Percentiles rank a stretch among this genome's conserved stretches.
Conservation (phyloP, 2,113 vertebrate species). For the Pelmatolapia mariae region DNA sequence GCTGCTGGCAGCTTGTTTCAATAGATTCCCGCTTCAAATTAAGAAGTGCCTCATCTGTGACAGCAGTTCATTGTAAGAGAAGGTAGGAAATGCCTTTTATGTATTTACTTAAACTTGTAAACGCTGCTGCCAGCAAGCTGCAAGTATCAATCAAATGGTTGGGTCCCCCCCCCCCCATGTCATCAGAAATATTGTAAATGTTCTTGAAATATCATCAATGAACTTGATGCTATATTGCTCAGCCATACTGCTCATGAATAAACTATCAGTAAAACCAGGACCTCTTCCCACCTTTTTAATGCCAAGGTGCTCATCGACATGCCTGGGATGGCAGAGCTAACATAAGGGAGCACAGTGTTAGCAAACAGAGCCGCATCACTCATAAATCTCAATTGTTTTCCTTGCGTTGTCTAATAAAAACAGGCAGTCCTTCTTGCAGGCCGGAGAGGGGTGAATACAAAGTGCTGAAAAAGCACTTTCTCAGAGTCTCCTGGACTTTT, state of each 20-base stretch:
- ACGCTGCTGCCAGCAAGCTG: background rate
- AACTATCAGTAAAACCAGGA: background rate
- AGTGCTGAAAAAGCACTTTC: constrained; percentile 48
- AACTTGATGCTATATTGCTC: background rate
- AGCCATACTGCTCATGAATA: background rate
- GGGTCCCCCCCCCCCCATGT: background rate
- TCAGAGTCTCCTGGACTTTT: constrained; percentile 3
- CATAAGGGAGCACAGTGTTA: background rate
- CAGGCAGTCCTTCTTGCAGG: background rate
- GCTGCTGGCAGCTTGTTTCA: background rate
- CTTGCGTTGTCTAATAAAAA: constrained; percentile 37
- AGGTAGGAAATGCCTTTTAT: background rate
- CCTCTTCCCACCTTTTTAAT: constrained; percentile 7
- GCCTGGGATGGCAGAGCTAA: background rate
- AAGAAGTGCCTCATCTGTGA: background rate
- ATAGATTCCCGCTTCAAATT: background rate
- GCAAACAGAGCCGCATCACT: constrained; percentile 14
- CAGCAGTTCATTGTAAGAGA: background rate
- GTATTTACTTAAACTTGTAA: background rate
- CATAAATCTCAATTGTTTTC: constrained; percentile 55
- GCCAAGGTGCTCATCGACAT: background rate
- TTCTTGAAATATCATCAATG: background rate
- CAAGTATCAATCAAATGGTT: background rate
- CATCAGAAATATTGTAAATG: background rate
- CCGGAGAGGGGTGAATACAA: background rate